A percentile compares a stretch with the other conserved stretches of the same genome.
Conservation (phyloP, 1,140 invertebrate genomes). For the Fopius arisanus region DNA sequence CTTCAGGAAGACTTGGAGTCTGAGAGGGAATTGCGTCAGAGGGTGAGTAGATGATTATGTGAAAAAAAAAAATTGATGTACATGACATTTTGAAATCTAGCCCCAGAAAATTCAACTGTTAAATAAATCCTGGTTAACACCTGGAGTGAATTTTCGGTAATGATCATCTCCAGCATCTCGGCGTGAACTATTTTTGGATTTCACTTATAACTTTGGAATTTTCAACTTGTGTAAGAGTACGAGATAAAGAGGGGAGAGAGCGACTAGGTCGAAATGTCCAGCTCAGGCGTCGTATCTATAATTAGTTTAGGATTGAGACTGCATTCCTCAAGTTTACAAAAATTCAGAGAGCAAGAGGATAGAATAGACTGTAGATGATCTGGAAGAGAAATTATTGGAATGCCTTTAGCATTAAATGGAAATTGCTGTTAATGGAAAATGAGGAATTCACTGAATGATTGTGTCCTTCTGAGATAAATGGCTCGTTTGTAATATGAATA, state of each 20-base stretch:
- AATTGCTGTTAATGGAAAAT: background rate
- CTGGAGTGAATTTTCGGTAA: background rate
- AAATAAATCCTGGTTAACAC: background rate
- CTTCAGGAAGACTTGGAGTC: slow-evolving; percentile 96
- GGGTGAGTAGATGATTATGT: slow-evolving; percentile 75
- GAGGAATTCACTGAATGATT: background rate
- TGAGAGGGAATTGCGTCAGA: slow-evolving; percentile 95
- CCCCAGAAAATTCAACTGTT: too few relatives aligned
- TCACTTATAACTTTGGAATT: background rate
- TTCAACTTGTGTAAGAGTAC: background rate
- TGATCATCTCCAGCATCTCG: background rate
- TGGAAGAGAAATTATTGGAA: too few relatives aligned
- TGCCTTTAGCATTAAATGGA: too few relatives aligned
- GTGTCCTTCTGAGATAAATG: slow-evolving; percentile 34
- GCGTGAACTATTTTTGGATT: background rate
- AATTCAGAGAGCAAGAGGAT: too few relatives aligned
- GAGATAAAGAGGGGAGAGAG: slow-evolving; percentile 22
- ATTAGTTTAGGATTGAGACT: slow-evolving; percentile 42
- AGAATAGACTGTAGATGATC: too few relatives aligned
- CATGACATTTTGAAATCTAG: too few relatives aligned
- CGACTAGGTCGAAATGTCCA: slow-evolving; percentile 60
- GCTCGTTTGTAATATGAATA: slow-evolving; percentile 62
- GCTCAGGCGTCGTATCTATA: slow-evolving; percentile 59
- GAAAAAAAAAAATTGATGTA: too few relatives aligned
- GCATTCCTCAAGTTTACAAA: background rate